Percentiles rank a stretch among this genome's conserved stretches.
phyloP scores from a whole-genome alignment of 2,797 vertebrate species.

The Halcyon chelicuti region DNA sequence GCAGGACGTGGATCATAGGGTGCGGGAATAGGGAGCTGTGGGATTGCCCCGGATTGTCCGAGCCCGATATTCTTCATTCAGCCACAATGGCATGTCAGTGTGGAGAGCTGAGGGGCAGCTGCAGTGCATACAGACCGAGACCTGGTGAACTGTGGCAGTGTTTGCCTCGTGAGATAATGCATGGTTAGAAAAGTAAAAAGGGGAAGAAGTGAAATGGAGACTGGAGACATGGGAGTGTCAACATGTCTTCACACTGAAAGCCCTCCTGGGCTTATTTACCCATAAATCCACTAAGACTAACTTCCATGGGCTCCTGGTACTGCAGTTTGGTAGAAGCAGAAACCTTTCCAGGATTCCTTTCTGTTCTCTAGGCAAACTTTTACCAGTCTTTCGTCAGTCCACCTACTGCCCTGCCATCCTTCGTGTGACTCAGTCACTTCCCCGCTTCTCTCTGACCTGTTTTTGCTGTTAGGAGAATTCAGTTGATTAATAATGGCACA shows the following conservation, averaged over 20 bases:
- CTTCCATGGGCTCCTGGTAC: not conserved
- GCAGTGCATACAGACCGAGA: not conserved
- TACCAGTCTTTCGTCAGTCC: not conserved
- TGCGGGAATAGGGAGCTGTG: not conserved
- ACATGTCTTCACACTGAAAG: not conserved
- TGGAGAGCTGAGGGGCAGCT: not conserved
- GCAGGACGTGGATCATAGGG: fast-evolving
- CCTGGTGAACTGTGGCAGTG: not conserved
- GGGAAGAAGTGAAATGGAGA: not conserved
- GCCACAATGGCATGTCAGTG: fast-evolving
- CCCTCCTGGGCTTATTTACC: not conserved
- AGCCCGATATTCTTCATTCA: not conserved
- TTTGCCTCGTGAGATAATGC: not conserved
- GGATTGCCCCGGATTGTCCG: not conserved
- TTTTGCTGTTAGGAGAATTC: not conserved
- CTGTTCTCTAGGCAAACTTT: not conserved
- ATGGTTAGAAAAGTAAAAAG: not conserved
- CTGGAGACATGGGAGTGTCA: not conserved
- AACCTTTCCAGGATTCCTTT: not conserved
- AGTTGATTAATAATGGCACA: not conserved
- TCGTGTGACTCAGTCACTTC: not conserved
- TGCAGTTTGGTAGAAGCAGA: not conserved
- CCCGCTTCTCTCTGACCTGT: not conserved
- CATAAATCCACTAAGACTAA: not conserved
- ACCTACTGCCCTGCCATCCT: not conserved